Percentiles rank a stretch among this genome's conserved stretches.
Conservation (phyloP, 2,888 invertebrate genomes). For the Pammene aurita region DNA sequence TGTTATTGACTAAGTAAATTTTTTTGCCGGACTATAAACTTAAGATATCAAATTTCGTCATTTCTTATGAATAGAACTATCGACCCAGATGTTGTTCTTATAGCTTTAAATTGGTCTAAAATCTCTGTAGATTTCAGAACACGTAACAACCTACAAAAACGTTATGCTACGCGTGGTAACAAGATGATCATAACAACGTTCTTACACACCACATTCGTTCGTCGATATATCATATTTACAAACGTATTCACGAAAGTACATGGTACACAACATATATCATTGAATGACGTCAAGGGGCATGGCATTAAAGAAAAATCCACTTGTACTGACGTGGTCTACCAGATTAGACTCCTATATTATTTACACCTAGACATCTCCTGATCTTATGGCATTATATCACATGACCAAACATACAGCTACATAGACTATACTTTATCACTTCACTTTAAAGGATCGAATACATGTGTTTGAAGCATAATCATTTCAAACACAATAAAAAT, state of each 20-base stretch:
- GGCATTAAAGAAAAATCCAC: slow-evolving; percentile 40
- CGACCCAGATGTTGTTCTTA: no score
- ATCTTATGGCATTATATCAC: slow-evolving; percentile 18
- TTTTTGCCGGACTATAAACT: no score
- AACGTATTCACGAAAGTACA: slow-evolving; percentile 25
- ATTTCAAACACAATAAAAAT: no score
- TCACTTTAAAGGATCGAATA: no score
- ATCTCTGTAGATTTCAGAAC: no score
- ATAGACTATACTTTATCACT: neutral
- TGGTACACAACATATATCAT: slow-evolving; percentile 35
- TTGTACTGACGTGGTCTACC: slow-evolving; percentile 36
- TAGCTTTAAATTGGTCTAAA: no score
- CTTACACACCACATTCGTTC: slow-evolving; percentile 17
- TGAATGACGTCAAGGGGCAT: slow-evolving; percentile 38
- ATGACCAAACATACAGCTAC: slow-evolving; percentile 1
- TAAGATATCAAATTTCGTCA: no score
- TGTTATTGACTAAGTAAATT: no score
- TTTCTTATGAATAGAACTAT: no score
- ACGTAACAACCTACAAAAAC: neutral
- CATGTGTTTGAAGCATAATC: no score
- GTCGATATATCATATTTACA: slow-evolving; percentile 28
- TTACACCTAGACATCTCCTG: slow-evolving; percentile 30
- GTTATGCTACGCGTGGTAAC: neutral
- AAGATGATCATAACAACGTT: slow-evolving; percentile 16
- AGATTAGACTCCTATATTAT: slow-evolving; percentile 37